These are phyloP conservation scores for Solenopsis fugax DNA, from an alignment of 1,140 invertebrate genomes.

Conservation along the genomic window DNA sequence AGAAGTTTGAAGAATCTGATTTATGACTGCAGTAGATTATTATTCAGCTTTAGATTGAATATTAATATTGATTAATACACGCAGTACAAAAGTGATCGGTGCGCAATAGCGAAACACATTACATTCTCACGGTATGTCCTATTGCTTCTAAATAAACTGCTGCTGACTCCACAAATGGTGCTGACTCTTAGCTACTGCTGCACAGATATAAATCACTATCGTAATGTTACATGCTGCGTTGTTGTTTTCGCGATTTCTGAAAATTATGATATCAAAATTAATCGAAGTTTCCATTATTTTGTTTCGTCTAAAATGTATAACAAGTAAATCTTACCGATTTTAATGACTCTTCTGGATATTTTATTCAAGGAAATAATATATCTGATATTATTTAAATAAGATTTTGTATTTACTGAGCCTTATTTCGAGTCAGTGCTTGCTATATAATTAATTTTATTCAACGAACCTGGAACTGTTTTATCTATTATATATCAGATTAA, in stretches of 20 bases:
- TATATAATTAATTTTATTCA: neutral
- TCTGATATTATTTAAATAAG: neutral
- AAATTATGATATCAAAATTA: neutral
- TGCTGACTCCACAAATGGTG: constrained; percentile 53
- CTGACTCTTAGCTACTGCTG: constrained; percentile 48
- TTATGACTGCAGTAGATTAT: constrained; percentile 26
- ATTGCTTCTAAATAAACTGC: constrained; percentile 66
- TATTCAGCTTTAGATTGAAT: constrained; percentile 17
- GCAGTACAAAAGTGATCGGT: constrained; percentile 33
- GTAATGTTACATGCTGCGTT: constrained; percentile 39
- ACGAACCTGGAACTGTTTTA: neutral
- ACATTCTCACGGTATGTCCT: constrained; percentile 48
- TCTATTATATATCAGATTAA: neutral
- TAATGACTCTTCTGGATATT: too few species aligned
- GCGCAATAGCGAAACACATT: constrained; percentile 46
- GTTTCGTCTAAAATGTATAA: neutral
- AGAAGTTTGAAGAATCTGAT: constrained; percentile 11
- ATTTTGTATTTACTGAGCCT: neutral
- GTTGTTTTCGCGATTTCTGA: constrained; percentile 13
- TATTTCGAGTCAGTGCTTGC: neutral
- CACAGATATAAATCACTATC: constrained; percentile 80
- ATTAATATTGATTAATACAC: constrained; percentile 56
- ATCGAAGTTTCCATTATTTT: neutral
- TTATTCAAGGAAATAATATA: neutral
- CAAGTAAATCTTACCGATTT: neutral